Evolutionary conservation across 2,888 invertebrate species (phyloP).

Genomic region (Leucophenga montana): DNA sequence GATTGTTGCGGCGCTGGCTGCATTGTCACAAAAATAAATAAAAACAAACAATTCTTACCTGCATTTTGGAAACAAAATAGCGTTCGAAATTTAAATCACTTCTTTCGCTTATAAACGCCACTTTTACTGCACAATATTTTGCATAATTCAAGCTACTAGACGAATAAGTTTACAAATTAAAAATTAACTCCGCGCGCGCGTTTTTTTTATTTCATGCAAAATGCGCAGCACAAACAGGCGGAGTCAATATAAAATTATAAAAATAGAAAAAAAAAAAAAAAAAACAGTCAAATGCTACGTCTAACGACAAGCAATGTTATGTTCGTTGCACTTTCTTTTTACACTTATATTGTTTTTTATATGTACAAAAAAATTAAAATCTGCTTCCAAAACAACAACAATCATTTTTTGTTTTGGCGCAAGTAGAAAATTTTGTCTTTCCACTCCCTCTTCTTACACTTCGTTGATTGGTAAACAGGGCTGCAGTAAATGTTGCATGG

Average conservation of each 20-base stretch:
- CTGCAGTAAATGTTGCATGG: too few relatives aligned
- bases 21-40: not conserved
- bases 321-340: not conserved
- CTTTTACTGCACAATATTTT: conserved; percentile 67
- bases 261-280: not conserved
- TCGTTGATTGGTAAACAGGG: too few relatives aligned
- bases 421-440: not conserved
- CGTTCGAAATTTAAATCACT: conserved; percentile 69
- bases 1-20: too few relatives aligned
- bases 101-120: conserved; percentile 71
- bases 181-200: not conserved
- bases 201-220: too few relatives aligned
- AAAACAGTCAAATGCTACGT: not conserved
- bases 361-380: too few relatives aligned
- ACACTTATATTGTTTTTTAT: not conserved
- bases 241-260: not conserved
- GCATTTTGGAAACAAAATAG: conserved; percentile 72
- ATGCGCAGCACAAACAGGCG: too few relatives aligned
- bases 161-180: not conserved
- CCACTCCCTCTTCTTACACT: too few relatives aligned
- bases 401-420: not conserved
- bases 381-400: not conserved
- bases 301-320: not conserved
- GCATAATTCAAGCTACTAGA: conserved; percentile 58
- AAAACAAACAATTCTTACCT: conserved; percentile 57